Evolutionary conservation across 1,140 invertebrate species (phyloP), one percentile per base, ranked within the genome.

Genomic region (Antheraea pernyi): DNA sequence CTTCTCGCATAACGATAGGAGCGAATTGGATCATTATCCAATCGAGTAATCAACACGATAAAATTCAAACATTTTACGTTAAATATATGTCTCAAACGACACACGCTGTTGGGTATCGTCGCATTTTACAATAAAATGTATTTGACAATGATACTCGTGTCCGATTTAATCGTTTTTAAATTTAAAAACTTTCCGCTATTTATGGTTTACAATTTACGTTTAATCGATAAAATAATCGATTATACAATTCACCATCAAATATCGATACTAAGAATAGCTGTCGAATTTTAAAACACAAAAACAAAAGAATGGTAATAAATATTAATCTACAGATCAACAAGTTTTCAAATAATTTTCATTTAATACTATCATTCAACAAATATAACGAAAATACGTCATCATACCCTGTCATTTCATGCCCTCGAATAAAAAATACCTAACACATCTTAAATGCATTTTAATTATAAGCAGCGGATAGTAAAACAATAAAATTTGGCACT

Each of bases 351-450:
- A 22, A 65, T 42, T 42, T 22, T 53, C 36, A 48, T 65, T 19
- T 42, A 19, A 65, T 48, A 46, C 18, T 48, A 53, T 63, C 9
- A 4, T 16, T 63, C 19, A 65, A 65, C 59, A 53, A 16, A 59
- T n/a, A 72, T 70, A 30, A 74, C 74, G 74, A 78, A 71, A 83
- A 53, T 53, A 16, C 46, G 13, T 71, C 81, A 73, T 77, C 79
- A 83, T 88, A 88, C 87, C 85, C 85, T 88, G 85, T 86, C 81
- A 83, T 86, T 86, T 86, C 87, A 85, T 85, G 84, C 86, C 83
- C 22, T 61, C 30, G 19, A 19, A 65, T 63, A 74, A 70, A 77
- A 80, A 72, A 63, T 71, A 71, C 73, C 48, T 68, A 78, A 77
- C 71, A 58, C 42, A 74, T 65, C 67, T 70, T 84, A 89, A 86